Base-by-base conservation (phyloP, 1,140 invertebrate species). In the Zophobas morio region DNA sequence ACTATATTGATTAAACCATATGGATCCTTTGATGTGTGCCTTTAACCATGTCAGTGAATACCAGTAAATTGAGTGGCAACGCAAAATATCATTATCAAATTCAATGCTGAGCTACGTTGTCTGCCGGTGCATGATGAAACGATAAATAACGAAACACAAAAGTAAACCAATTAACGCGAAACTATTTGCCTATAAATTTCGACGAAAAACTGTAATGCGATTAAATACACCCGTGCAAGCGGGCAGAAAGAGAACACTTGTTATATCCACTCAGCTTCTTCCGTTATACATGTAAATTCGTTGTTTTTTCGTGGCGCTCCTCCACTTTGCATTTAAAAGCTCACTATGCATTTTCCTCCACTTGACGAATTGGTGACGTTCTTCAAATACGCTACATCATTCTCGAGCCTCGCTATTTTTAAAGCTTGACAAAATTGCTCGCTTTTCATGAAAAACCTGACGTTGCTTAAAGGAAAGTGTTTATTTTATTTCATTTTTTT, bases 381-480 rank as follows among this genome's bases (percentile, higher is more conserved):
- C 60, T 66, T 66, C 60, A 66, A 66, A 66, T 66, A 66, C 60
- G 60, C 60, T 66, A 66, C 60, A 66, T 66, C 60, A 66, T 66
- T 33, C 60, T 66, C 60, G 42, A 66, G 60, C 39, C 37, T 32
- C 39, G 60, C 60, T 42, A 66, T 66, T 66, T 66, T 66, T 66
- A 66, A 66, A 66, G 60, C 60, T 66, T 66, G 40, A 66, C 39
- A 66, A 66, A 66, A 66, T 42, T 40, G 60, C 37, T 42, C 1
- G 60, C 60, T 42, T 66, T 66, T 66, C 57, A 40, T 8, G 32
- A 42, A 42, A 57, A 57, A 51, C 49, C 20, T 57, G 54, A 57
- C 34, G 54, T 57, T 8, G 32, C 54, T 57, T 57, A 35, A 57
- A 33, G 54, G 37, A 39, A 20, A 63, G 6, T 40, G 60, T 39